A percentile compares a stretch with the other conserved stretches of the same genome.
These are phyloP conservation scores for Syngnathoides biaculeatus DNA, from an alignment of 2,113 vertebrate genomes.

Conservation along the genomic window DNA sequence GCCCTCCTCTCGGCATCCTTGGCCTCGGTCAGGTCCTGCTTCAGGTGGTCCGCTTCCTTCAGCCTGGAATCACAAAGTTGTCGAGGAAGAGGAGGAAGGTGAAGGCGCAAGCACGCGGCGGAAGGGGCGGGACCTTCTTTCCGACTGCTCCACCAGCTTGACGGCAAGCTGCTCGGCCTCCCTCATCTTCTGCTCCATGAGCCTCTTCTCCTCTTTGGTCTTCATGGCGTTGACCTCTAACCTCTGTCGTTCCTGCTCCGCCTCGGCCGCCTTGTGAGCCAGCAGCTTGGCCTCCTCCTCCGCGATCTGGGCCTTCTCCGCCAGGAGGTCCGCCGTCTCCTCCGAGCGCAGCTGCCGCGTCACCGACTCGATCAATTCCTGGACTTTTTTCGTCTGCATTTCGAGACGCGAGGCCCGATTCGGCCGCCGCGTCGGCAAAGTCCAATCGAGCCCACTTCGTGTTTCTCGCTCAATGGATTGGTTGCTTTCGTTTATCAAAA, in stretches of 20 bases:
- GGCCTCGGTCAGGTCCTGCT: slow-evolving; percentile 86
- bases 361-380: no score
- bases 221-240: slow-evolving; percentile 86
- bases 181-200: slow-evolving; percentile 94
- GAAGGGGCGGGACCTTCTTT: slow-evolving; percentile 74
- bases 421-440: no score
- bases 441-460: no score
- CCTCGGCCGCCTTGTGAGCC: slow-evolving; percentile 89
- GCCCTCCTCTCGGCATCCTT: slow-evolving; percentile 84
- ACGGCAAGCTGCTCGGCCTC: slow-evolving; percentile 88
- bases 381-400: no score
- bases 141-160: slow-evolving; percentile 89
- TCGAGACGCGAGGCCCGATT: no score
- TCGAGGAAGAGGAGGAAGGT: neutral
- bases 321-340: slow-evolving; percentile 86
- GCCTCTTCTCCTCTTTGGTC: slow-evolving; percentile 86
- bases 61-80: slow-evolving; percentile 59
- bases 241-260: slow-evolving; percentile 86
- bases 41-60: slow-evolving; percentile 88
- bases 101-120: neutral
- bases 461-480: no score
- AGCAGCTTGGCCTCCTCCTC: slow-evolving; percentile 89
- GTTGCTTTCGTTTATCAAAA: no score
- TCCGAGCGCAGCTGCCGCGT: slow-evolving; percentile 80
- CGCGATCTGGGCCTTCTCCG: slow-evolving; percentile 91